Evolutionary conservation across 2,888 invertebrate species (phyloP).

Genomic region (Alentia gelatinosa): DNA sequence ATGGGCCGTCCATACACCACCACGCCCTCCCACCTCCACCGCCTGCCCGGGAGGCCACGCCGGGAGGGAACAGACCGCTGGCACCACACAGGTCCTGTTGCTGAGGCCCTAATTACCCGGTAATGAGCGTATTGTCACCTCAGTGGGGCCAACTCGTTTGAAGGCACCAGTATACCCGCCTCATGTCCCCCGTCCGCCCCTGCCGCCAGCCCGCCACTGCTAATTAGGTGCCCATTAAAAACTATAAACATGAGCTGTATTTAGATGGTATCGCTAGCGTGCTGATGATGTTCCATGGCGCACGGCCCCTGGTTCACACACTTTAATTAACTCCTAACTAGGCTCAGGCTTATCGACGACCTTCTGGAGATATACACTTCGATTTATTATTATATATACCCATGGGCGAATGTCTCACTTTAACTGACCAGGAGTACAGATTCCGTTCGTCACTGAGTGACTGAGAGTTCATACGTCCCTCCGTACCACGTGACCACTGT

Average conservation of each 20-base stretch:
- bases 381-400: too few species aligned
- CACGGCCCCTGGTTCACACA: background rate
- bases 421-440: too few species aligned
- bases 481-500: too few species aligned
- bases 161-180: background rate
- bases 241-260: background rate
- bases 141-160: background rate
- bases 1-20: background rate
- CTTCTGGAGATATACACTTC: too few species aligned
- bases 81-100: slow-evolving; percentile 8
- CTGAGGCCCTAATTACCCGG: background rate
- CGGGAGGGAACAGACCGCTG: background rate
- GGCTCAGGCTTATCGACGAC: too few species aligned
- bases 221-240: background rate
- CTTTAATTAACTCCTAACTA: background rate
- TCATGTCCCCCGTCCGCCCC: background rate
- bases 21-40: background rate
- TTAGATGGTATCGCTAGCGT: background rate
- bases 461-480: too few species aligned
- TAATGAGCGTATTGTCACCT: background rate
- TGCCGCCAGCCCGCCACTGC: background rate
- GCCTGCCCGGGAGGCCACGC: background rate
- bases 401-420: too few species aligned
- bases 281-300: background rate
- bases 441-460: too few species aligned